These are phyloP conservation scores for Caranx ignobilis DNA, from an alignment of 2,113 vertebrate species.

Conservation along the genomic window DNA sequence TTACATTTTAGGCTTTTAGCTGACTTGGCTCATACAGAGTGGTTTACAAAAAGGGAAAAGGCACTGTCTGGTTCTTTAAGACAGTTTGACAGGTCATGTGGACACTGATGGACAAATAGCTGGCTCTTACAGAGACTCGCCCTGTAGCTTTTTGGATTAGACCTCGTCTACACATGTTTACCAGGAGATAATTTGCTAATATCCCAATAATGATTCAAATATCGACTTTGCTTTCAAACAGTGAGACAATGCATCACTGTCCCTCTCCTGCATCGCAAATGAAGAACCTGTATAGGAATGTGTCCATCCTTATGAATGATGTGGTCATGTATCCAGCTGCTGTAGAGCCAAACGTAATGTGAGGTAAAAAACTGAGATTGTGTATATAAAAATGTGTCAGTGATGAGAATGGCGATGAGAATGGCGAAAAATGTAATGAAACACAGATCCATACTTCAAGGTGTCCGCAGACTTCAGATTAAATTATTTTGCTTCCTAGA, in stretches of 20 bases:
- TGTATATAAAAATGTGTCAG: background rate
- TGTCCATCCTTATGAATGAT: background rate
- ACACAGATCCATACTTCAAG: background rate
- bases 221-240: background rate
- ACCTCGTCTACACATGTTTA: slow-evolving; percentile 6
- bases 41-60: slow-evolving; percentile 32
- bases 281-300: background rate
- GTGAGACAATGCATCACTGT: slow-evolving; percentile 19
- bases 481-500: slow-evolving; percentile 30
- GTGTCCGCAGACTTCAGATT: background rate
- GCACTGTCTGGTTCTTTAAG: slow-evolving; percentile 9
- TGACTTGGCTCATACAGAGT: slow-evolving; percentile 35
- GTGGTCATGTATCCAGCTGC: background rate
- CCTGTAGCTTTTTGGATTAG: slow-evolving; percentile 28
- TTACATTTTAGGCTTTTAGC: slow-evolving; percentile 40
- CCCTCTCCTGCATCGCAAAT: background rate
- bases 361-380: background rate
- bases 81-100: slow-evolving; percentile 39
- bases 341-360: background rate
- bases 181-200: slow-evolving; percentile 9
- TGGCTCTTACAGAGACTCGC: slow-evolving; percentile 10
- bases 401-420: background rate
- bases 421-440: background rate
- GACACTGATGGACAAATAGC: slow-evolving; percentile 12
- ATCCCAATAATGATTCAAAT: background rate